phyloP scores from a whole-genome alignment of 2,797 vertebrate genomes.

The Gymnothorax reevesii region DNA sequence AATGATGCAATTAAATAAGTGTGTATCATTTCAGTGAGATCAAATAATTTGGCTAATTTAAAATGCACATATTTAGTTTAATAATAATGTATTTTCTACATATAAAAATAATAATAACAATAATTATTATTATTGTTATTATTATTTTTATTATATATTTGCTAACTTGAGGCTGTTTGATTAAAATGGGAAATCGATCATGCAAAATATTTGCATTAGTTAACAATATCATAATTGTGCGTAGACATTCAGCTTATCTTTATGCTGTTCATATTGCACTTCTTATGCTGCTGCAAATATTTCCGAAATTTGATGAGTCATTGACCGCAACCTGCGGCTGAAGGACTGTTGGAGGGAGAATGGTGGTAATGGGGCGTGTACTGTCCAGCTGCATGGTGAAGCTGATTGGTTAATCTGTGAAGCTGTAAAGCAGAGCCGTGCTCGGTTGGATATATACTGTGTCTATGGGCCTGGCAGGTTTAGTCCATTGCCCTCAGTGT shows the following conservation, averaged over 20 bases:
- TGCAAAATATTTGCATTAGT: too few species aligned
- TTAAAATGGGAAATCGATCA: too few species aligned
- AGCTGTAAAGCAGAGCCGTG: not conserved
- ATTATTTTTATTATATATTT: too few species aligned
- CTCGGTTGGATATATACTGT: not conserved
- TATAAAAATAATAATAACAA: too few species aligned
- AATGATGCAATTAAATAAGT: too few species aligned
- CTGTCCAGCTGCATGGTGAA: not conserved
- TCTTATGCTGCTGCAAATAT: not conserved
- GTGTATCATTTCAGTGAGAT: too few species aligned
- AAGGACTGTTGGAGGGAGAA: not conserved
- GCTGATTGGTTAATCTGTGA: not conserved
- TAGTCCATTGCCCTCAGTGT: not conserved
- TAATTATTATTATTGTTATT: too few species aligned
- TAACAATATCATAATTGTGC: not conserved
- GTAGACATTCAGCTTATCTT: too few species aligned
- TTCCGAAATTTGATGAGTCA: constrained; percentile 2
- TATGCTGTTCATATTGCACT: not conserved
- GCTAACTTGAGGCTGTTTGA: too few species aligned
- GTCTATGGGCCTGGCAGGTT: not conserved
- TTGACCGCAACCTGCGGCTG: not conserved
- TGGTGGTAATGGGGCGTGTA: not conserved
- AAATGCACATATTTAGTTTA: too few species aligned
- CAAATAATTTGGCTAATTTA: too few species aligned
- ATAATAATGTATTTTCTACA: too few species aligned